phyloP scores from a whole-genome alignment of 2,797 vertebrate species.

The Cryptoprocta ferox region DNA sequence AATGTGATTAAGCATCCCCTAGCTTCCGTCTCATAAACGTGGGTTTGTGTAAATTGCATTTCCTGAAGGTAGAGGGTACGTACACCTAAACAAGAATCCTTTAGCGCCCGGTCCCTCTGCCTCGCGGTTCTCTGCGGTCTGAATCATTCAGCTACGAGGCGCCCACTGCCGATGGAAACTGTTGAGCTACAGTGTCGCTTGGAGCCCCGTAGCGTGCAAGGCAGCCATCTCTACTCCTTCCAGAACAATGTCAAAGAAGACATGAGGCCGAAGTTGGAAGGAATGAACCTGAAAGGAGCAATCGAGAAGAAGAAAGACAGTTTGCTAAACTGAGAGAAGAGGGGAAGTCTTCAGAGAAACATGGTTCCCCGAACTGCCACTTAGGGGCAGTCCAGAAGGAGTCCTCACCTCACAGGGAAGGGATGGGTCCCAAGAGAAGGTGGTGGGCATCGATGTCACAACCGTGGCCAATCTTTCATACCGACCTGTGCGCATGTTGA shows the following conservation, averaged over 20 bases:
- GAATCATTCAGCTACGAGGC: neutral
- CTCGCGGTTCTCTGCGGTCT: neutral
- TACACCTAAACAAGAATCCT: neutral
- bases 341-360: neutral
- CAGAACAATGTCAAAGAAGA: neutral
- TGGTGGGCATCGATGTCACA: neutral
- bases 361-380: neutral
- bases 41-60: neutral
- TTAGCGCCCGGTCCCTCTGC: neutral
- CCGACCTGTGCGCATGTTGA: too few species aligned
- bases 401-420: neutral
- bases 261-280: neutral
- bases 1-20: neutral
- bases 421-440: neutral
- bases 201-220: neutral
- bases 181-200: neutral
- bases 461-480: neutral
- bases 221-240: neutral
- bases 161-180: neutral
- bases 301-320: neutral
- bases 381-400: neutral
- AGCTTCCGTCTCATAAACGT: neutral
- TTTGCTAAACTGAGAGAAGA: neutral
- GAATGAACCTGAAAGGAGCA: neutral
- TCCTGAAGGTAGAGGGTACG: neutral